These are phyloP conservation scores for Albula goreensis DNA, from an alignment of 2,113 vertebrate genomes.

Conservation along the genomic window DNA sequence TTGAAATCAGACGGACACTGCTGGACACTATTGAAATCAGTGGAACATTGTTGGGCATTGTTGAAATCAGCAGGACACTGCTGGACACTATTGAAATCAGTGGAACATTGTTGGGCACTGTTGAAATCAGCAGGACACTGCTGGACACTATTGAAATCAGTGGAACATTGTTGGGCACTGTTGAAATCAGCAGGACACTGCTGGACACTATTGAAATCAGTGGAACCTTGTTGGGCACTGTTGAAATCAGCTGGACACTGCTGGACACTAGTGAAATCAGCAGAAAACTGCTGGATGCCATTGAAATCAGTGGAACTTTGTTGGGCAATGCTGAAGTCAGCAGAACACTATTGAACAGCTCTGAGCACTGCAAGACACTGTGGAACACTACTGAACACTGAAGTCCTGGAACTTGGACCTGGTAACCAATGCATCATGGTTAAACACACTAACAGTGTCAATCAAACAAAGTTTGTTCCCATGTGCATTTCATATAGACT, in stretches of 20 bases:
- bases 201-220: not conserved
- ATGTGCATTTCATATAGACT: too few relatives aligned
- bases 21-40: not conserved
- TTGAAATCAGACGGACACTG: too few relatives aligned
- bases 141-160: not conserved
- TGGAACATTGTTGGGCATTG: too few relatives aligned
- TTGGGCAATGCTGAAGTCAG: too few relatives aligned
- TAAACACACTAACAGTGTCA: not conserved
- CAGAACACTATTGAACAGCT: not conserved
- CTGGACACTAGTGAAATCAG: not conserved
- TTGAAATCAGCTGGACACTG: too few relatives aligned
- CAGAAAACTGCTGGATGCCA: not conserved
- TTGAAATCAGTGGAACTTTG: not conserved
- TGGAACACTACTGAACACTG: not conserved
- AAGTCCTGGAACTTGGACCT: not conserved
- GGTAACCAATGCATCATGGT: not conserved
- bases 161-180: too few relatives aligned
- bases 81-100: not conserved
- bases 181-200: too few relatives aligned
- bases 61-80: not conserved
- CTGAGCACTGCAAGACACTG: not conserved
- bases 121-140: not conserved
- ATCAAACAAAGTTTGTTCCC: too few relatives aligned
- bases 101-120: not conserved
- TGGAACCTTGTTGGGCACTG: too few relatives aligned